phyloP scores from a whole-genome alignment of 2,113 vertebrate genomes.

The Scopus umbretta region DNA sequence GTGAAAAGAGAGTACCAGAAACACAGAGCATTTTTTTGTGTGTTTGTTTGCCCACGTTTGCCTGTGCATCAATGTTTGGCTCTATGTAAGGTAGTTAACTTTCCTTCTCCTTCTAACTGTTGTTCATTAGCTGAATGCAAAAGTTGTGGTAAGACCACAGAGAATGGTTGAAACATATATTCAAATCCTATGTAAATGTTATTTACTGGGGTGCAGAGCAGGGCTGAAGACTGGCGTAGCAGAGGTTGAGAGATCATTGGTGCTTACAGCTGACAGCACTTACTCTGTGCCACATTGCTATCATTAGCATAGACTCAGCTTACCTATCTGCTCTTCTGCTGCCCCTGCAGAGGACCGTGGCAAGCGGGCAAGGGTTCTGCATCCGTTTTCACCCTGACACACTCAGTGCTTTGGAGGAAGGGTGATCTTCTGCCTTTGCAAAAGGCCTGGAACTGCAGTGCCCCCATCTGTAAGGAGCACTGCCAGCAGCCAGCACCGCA shows the following conservation, averaged over 20 bases:
- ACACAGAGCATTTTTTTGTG: neutral
- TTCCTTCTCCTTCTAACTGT: neutral
- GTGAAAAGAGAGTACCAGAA: neutral
- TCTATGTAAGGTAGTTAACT: neutral
- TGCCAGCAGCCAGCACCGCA: neutral
- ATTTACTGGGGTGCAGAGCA: neutral
- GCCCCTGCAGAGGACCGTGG: neutral
- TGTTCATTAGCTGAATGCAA: neutral
- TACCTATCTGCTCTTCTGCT: neutral
- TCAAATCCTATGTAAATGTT: neutral
- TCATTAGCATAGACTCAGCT: neutral
- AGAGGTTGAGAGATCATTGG: neutral
- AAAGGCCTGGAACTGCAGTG: neutral
- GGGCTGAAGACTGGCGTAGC: neutral
- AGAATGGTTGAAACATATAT: neutral
- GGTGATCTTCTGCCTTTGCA: neutral
- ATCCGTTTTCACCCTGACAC: neutral
- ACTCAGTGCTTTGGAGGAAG: neutral
- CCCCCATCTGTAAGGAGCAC: neutral
- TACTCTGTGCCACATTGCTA: neutral
- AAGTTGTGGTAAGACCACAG: neutral
- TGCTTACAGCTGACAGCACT: neutral
- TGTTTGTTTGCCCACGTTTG: neutral
- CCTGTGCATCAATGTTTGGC: rapidly evolving
- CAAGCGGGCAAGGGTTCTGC: neutral